Conservation (phyloP, 1,140 invertebrate genomes). For the silkworm (Bombyx mori) region DNA sequence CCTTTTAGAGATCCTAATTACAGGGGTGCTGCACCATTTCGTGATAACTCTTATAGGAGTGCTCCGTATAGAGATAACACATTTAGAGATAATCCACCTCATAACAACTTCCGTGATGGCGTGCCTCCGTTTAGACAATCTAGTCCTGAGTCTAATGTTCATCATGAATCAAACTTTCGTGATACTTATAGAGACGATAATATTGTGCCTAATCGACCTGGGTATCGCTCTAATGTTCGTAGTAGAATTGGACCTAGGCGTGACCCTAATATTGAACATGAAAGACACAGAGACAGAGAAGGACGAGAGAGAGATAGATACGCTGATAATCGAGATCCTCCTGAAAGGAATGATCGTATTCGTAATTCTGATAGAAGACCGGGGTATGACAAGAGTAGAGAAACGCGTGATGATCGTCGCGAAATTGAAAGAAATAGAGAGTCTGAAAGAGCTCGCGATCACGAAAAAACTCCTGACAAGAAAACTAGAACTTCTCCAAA, state of each 20-base stretch:
- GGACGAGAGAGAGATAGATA: conserved; percentile 44
- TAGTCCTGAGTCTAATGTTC: conserved; percentile 34
- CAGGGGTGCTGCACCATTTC: conserved; percentile 49
- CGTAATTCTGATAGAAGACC: conserved; percentile 38
- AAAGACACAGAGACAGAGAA: conserved; percentile 49
- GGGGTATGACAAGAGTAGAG: conserved; percentile 36
- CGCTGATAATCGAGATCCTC: conserved; percentile 39
- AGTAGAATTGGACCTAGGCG: conserved; percentile 41
- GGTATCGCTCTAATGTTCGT: conserved; percentile 38
- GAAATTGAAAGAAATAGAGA: conserved; percentile 55
- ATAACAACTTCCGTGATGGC: conserved; percentile 41
- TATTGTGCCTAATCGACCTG: conserved; percentile 26
- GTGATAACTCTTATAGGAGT: conserved; percentile 51
- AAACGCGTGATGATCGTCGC: conserved; percentile 32
- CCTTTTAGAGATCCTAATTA: conserved; percentile 47
- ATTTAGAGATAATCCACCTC: conserved; percentile 49
- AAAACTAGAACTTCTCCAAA: conserved; percentile 49
- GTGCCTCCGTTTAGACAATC: conserved; percentile 41
- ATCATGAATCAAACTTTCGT: conserved; percentile 48
- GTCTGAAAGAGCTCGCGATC: conserved; percentile 54
- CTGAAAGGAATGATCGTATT: conserved; percentile 38
- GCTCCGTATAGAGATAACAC: conserved; percentile 49
- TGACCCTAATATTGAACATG: conserved; percentile 48
- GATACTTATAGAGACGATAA: conserved; percentile 52
- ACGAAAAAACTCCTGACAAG: conserved; percentile 55